phyloP scores from a whole-genome alignment of 1,140 invertebrate species.

The Andrena cerasifolii region DNA sequence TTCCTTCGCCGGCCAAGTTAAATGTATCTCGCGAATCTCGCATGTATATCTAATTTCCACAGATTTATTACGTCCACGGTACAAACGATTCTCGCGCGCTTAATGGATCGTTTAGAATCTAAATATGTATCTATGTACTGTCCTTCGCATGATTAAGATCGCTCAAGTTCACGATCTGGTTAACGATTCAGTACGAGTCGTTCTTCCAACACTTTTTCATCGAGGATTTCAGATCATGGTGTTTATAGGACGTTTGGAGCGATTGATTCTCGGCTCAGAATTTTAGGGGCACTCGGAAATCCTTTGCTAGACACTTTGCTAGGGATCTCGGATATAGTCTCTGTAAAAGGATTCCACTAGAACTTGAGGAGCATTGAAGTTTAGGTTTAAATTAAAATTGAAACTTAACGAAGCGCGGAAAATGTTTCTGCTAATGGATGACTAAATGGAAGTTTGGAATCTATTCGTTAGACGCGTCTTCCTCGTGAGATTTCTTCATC shows the following conservation, averaged over 20 bases:
- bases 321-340: too few relatives aligned
- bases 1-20: too few relatives aligned
- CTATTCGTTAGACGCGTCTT: not conserved
- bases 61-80: not conserved
- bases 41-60: not conserved
- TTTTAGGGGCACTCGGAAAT: too few relatives aligned
- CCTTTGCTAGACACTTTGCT: too few relatives aligned
- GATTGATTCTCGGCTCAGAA: not conserved
- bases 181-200: not conserved
- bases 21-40: conserved; percentile 6
- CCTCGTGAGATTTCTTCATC: not conserved
- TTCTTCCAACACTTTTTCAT: not conserved
- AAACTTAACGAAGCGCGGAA: too few relatives aligned
- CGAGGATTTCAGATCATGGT: not conserved
- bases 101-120: conserved; percentile 2
- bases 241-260: not conserved
- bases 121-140: not conserved
- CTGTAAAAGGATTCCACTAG: too few relatives aligned
- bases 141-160: not conserved
- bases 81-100: not conserved
- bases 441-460: not conserved
- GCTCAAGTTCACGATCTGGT: conserved; percentile 6
- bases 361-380: too few relatives aligned
- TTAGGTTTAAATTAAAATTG: too few relatives aligned
- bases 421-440: too few relatives aligned